Conservation (phyloP, 2,888 invertebrate genomes). For the Himalopsyche tibetana region DNA sequence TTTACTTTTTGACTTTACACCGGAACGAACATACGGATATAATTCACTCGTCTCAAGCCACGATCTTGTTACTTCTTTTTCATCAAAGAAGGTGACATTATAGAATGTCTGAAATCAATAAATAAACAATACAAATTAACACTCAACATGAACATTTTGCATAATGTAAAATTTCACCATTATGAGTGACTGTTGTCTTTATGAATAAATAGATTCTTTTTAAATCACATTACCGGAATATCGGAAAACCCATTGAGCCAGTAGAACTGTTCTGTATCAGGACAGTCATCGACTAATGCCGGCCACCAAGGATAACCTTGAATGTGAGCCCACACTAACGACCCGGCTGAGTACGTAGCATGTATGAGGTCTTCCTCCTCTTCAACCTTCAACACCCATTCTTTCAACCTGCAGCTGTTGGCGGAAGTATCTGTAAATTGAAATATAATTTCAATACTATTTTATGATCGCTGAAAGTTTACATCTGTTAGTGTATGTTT, state of each 20-base stretch:
- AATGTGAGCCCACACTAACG: conserved; percentile 81
- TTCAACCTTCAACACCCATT: conserved; percentile 72
- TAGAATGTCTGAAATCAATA: conserved; percentile 75
- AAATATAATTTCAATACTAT: not conserved
- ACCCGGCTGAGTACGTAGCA: conserved; percentile 80
- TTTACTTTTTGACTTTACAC: not conserved
- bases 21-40: conserved; percentile 69
- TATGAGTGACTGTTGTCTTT: too few relatives aligned
- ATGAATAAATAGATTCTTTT: too few relatives aligned
- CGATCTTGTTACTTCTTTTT: conserved; percentile 71
- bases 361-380: conserved; percentile 78
- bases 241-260: conserved; percentile 78
- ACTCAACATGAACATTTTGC: not conserved
- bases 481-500: too few relatives aligned
- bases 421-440: conserved; percentile 70
- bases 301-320: conserved; percentile 84
- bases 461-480: too few relatives aligned
- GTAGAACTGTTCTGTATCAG: conserved; percentile 79
- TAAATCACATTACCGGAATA: conserved; percentile 72
- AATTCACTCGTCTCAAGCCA: conserved; percentile 74
- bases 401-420: conserved; percentile 76
- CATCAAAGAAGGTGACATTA: conserved; percentile 77
- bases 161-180: too few relatives aligned
- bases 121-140: not conserved
- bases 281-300: conserved; percentile 83